Conservation (phyloP, 2,113 vertebrate genomes). For the Glaucomys volans region DNA sequence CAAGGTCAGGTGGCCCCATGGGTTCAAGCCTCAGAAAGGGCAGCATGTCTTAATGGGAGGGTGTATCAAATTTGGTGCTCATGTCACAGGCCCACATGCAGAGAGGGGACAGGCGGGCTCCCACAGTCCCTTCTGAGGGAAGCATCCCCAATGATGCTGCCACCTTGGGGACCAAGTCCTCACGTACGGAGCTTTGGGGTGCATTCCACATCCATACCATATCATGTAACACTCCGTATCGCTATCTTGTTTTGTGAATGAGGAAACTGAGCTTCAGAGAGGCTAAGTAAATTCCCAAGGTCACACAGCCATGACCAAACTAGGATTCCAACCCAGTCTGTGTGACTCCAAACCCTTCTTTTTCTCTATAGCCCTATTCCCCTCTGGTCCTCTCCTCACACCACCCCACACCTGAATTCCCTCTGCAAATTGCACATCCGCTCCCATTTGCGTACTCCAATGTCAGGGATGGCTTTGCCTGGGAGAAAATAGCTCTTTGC, state of each 20-base stretch:
- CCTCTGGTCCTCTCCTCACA: neutral
- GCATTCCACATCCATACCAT: neutral
- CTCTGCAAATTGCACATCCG: neutral
- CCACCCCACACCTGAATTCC: neutral
- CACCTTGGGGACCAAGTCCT: neutral
- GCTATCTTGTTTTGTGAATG: neutral
- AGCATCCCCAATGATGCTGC: neutral
- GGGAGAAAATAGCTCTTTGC: neutral
- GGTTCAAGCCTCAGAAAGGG: neutral
- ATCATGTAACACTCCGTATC: neutral
- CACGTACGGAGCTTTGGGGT: neutral
- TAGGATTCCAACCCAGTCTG: neutral
- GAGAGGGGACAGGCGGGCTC: neutral
- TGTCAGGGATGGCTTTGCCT: neutral
- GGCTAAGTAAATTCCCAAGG: neutral
- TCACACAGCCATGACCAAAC: neutral
- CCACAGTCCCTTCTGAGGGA: neutral
- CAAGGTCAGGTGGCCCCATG: neutral
- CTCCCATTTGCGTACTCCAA: neutral
- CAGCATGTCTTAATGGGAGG: too few relatives aligned
- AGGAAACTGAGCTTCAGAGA: constrained; percentile 10
- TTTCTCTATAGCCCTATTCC: neutral
- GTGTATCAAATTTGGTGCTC: neutral
- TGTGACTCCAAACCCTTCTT: neutral
- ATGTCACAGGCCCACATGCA: neutral